Conservation (phyloP, 2,888 invertebrate species). For the Pristionchus maxplancki region DNA sequence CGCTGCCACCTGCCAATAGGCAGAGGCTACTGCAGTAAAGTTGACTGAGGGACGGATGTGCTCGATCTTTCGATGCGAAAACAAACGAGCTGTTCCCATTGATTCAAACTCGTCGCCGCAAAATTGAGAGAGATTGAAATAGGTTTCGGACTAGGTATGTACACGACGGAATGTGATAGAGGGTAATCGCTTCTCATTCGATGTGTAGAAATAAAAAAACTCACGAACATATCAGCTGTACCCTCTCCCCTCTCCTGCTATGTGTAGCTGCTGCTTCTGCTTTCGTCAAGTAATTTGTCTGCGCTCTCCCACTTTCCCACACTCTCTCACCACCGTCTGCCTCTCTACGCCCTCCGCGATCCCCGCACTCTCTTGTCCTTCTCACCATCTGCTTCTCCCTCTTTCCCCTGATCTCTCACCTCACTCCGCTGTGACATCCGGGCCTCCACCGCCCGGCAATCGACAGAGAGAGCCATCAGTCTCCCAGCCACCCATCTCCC, state of each 20-base stretch:
- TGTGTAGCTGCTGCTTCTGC: background rate
- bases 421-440: background rate
- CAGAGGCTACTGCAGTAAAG: background rate
- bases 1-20: background rate
- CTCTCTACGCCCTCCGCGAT: background rate
- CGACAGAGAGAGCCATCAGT: background rate
- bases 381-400: background rate
- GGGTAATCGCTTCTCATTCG: too few relatives aligned
- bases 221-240: slow-evolving; percentile 22
- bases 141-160: too few relatives aligned
- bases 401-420: background rate
- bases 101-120: background rate
- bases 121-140: too few relatives aligned
- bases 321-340: background rate
- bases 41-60: background rate
- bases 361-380: slow-evolving; percentile 10
- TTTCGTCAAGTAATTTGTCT: background rate
- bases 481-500: slow-evolving; percentile 17
- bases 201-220: too few relatives aligned
- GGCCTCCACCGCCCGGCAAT: slow-evolving; percentile 1
- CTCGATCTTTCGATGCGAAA: background rate
- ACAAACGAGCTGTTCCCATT: background rate
- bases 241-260: background rate
- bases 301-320: background rate
- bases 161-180: too few relatives aligned